phyloP scores from a whole-genome alignment of 2,888 invertebrate genomes.

The Meteorus cinctellus region DNA sequence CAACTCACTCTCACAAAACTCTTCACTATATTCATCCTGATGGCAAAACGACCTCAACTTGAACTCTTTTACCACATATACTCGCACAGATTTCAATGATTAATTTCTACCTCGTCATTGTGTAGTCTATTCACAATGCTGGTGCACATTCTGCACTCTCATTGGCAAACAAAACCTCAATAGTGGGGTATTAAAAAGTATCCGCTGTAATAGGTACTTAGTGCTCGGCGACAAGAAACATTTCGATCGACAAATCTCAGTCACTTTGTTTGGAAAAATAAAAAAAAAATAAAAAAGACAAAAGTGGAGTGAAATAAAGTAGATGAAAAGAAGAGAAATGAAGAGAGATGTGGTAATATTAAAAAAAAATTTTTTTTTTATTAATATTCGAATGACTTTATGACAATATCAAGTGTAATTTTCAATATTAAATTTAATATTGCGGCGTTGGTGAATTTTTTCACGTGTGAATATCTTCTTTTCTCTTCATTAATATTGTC shows the following conservation, averaged over 20 bases:
- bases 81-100: slow-evolving; percentile 70
- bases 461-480: not conserved
- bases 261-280: slow-evolving; percentile 17
- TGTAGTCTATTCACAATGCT: slow-evolving; percentile 52
- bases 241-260: slow-evolving; percentile 41
- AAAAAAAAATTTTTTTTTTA: not conserved
- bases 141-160: slow-evolving; percentile 67
- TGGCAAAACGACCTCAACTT: slow-evolving; percentile 55
- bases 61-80: slow-evolving; percentile 70
- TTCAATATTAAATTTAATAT: slow-evolving; percentile 6
- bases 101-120: slow-evolving; percentile 69
- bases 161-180: slow-evolving; percentile 71
- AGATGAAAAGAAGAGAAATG: not conserved
- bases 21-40: slow-evolving; percentile 33
- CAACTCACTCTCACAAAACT: slow-evolving; percentile 5
- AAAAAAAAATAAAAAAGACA: not conserved
- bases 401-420: not conserved
- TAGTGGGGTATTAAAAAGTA: slow-evolving; percentile 71
- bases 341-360: not conserved
- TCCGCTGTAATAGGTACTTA: slow-evolving; percentile 67
- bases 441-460: not conserved
- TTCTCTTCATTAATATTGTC: not conserved
- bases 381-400: not conserved
- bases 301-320: not conserved
- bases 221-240: slow-evolving; percentile 43